phyloP scores from a whole-genome alignment of 2,113 vertebrate species.

The Mellivora capensis region DNA sequence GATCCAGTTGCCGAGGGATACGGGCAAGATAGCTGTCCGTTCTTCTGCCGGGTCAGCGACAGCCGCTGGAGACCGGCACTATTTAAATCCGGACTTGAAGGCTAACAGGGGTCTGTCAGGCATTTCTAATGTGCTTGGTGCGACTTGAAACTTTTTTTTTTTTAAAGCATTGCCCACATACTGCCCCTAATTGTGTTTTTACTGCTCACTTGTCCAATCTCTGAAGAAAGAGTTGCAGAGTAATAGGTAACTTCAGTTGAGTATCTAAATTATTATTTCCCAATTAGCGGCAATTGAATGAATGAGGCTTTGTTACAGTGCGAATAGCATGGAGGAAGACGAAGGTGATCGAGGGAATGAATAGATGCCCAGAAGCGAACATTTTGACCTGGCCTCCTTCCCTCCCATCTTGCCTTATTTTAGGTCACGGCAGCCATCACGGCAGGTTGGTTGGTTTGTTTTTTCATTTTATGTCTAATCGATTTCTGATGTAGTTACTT shows the following conservation, averaged over 20 bases:
- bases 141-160: background rate
- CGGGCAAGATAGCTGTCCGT: background rate
- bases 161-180: background rate
- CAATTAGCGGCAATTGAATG: background rate
- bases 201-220: background rate
- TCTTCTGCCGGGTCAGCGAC: background rate
- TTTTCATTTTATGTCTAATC: background rate
- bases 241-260: constrained; percentile 9
- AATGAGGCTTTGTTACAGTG: background rate
- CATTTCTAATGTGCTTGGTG: background rate
- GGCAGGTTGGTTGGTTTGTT: background rate
- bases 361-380: background rate
- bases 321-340: background rate
- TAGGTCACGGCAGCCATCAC: background rate
- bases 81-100: background rate
- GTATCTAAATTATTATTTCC: background rate
- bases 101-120: background rate
- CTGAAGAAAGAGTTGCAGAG: background rate
- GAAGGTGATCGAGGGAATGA: background rate
- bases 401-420: background rate
- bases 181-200: background rate
- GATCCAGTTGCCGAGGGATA: background rate
- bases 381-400: background rate
- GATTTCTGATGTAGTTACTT: background rate
- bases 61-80: background rate